Evolutionary conservation across 2,113 vertebrate genomes (phyloP), one percentile per base, ranked within the genome.

Genomic region (Columbina picui): DNA sequence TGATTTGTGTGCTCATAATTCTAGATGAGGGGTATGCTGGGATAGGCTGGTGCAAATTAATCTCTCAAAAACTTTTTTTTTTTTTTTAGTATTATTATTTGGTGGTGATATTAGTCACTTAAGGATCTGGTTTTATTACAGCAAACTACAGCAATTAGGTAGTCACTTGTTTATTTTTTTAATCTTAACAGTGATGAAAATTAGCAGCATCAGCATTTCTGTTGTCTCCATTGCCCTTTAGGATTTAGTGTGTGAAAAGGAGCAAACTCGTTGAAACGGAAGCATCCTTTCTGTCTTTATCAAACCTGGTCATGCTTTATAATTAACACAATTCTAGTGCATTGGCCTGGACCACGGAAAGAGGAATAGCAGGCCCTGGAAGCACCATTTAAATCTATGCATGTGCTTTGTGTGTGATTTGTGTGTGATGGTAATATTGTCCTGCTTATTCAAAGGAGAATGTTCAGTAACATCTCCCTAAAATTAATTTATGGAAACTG

Each of bases 1-100:
- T 93, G 84, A 81, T 95, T 84, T 94, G 87, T 61, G 63, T 87
- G 36, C 47, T 73, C 29, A 27, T 43, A n/a, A 52, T 90, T 89
- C 32, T 64, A 84, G 74, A 77, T 47, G 18, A 89, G 63, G 34
- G n/a, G 12, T 73, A n/a, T 93, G 59, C 65, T 7, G 8, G 39
- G 22, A 53, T 60, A 84, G 68, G 69, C 55, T 63, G 52, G 38
- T 52, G 39, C 30, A 93, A 84, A 88, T 60, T 63, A 47, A 52
- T 56, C 8, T 90, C 84, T 67, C 1, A 29, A 30, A 87, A 16
- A 23, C 2, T 0, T 1, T 43, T 43, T 43, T 45, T 45, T 45
- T 45, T 45, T 45, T 43, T 43, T 43, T 67, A 23, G 36, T 73
- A 20, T 41, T 87, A 9, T 49, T 67, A 27, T 76, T 89, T 59